phyloP scores from a whole-genome alignment of 2,888 invertebrate species.

The Orthosia gothica region DNA sequence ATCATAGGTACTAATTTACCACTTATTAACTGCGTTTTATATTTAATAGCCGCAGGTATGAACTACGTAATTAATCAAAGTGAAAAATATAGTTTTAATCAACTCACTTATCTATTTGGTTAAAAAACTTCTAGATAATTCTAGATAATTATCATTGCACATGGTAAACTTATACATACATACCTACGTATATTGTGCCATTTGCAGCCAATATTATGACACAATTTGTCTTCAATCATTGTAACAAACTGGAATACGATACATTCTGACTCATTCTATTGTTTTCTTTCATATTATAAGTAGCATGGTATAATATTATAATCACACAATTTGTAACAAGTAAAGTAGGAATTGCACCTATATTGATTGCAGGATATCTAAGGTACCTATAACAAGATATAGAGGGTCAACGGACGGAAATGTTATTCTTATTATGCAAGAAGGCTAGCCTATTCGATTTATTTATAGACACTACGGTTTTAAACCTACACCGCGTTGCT shows the following conservation, averaged over 20 bases:
- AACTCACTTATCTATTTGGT: not conserved
- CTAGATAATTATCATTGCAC: not conserved
- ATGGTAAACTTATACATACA: not conserved
- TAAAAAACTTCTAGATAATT: not conserved
- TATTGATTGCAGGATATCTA: slow-evolving; percentile 17
- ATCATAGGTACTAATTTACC: slow-evolving; percentile 10
- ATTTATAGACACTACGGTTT: slow-evolving; percentile 29
- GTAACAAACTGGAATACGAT: slow-evolving; percentile 1
- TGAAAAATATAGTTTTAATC: slow-evolving; percentile 3
- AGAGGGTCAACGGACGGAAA: slow-evolving; percentile 37
- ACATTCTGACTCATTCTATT: slow-evolving; percentile 28
- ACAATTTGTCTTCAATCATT: slow-evolving; percentile 10
- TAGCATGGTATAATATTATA: not conserved
- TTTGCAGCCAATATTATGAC: not conserved
- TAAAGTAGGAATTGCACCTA: not conserved
- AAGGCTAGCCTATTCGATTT: slow-evolving; percentile 13
- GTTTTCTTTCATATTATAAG: slow-evolving; percentile 14
- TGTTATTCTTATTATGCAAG: slow-evolving; percentile 27
- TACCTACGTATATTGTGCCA: not conserved
- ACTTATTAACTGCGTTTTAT: slow-evolving; percentile 21
- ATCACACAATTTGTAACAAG: not conserved
- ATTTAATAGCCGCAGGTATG: not conserved
- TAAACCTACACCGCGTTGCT: not conserved
- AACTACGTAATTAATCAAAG: not conserved
- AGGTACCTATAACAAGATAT: slow-evolving; percentile 10